These are phyloP conservation scores for Matsumyia berberina DNA, from an alignment of 2,888 invertebrate species.

Conservation along the genomic window DNA sequence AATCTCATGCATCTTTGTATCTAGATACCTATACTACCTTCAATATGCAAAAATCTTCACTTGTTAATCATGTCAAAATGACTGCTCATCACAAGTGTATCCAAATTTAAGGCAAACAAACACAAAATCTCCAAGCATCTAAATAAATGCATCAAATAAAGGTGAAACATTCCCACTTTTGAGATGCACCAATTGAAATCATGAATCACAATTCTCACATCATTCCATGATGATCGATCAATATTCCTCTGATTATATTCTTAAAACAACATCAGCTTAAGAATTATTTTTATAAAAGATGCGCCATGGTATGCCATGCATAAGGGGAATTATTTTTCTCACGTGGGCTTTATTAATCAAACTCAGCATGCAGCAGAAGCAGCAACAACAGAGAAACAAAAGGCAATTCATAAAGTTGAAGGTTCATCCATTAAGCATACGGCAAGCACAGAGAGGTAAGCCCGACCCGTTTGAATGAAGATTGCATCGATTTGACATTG, in stretches of 20 bases:
- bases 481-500: constrained; percentile 63
- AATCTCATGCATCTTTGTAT: no score
- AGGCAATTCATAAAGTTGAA: constrained; percentile 68
- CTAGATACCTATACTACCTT: no score
- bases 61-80: no score
- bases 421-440: constrained; percentile 65
- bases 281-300: constrained; percentile 25
- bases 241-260: constrained; percentile 24
- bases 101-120: neutral
- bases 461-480: constrained; percentile 38
- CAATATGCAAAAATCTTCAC: no score
- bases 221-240: constrained; percentile 34
- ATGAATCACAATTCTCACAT: constrained; percentile 2
- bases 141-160: neutral
- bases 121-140: neutral
- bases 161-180: neutral
- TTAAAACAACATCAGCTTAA: constrained; percentile 10
- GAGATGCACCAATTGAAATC: neutral
- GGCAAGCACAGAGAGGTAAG: constrained; percentile 27
- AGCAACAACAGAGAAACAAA: constrained; percentile 17
- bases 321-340: constrained; percentile 9
- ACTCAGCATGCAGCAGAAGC: constrained; percentile 8
- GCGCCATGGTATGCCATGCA: neutral
- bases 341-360: constrained; percentile 52
- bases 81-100: neutral